Conservation (phyloP, 1,140 invertebrate genomes). For the Bombus terrestris region DNA sequence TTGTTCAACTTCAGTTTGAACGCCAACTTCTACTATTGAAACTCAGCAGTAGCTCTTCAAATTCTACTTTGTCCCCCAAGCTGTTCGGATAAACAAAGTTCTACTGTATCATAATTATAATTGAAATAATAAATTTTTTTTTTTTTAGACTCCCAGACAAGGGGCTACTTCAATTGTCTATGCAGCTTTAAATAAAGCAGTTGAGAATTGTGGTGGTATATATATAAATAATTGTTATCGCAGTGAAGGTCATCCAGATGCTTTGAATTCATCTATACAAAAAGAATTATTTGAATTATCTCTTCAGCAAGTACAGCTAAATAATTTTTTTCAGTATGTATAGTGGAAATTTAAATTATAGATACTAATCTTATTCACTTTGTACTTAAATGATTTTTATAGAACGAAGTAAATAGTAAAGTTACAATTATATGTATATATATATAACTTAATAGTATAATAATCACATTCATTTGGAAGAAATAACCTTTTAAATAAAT, state of each 20-base stretch:
- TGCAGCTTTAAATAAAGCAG: slow-evolving; percentile 87
- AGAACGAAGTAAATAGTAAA: not conserved
- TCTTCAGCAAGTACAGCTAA: slow-evolving; percentile 72
- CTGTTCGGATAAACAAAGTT: too few relatives aligned
- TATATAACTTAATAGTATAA: not conserved
- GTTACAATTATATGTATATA: not conserved
- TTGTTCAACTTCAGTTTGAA: too few relatives aligned
- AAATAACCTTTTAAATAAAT: not conserved
- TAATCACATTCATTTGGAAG: not conserved
- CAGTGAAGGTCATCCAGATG: slow-evolving; percentile 69
- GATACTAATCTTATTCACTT: not conserved
- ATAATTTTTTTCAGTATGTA: slow-evolving; percentile 70
- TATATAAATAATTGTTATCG: slow-evolving; percentile 89
- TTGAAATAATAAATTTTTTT: not conserved
- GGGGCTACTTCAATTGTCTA: slow-evolving; percentile 90
- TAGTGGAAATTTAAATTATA: slow-evolving; percentile 5
- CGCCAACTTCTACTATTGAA: too few relatives aligned
- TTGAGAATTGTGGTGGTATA: slow-evolving; percentile 88
- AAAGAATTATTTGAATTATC: slow-evolving; percentile 74
- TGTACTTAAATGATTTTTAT: not conserved
- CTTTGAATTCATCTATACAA: slow-evolving; percentile 68
- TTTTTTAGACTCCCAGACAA: slow-evolving; percentile 88
- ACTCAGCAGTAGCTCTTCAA: too few relatives aligned
- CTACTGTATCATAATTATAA: not conserved
- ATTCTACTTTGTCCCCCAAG: too few relatives aligned